Conservation (phyloP, 2,797 vertebrate genomes). For the Trematocara caparti region DNA sequence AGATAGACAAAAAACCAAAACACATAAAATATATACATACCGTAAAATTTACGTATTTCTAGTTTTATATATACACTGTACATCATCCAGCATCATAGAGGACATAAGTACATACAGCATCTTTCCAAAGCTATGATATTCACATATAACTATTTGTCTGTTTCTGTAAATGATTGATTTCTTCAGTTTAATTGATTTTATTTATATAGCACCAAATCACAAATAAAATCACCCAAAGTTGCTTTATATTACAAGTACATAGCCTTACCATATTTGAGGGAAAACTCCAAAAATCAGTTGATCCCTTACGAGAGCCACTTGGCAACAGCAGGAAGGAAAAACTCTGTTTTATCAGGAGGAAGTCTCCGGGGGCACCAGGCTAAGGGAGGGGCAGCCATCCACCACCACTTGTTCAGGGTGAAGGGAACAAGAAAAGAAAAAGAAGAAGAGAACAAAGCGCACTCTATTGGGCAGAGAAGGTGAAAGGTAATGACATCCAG, state of each 20-base stretch:
- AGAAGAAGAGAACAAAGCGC: rapidly evolving
- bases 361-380: rapidly evolving
- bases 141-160: neutral
- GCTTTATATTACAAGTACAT: neutral
- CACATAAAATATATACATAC: neutral
- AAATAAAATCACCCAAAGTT: neutral
- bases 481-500: neutral
- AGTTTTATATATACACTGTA: neutral
- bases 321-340: neutral
- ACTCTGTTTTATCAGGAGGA: neutral
- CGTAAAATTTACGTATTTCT: neutral
- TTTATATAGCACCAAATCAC: neutral
- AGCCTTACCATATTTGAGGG: neutral
- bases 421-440: neutral
- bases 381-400: neutral
- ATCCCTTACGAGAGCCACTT: rapidly evolving
- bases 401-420: neutral
- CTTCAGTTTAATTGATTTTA: neutral
- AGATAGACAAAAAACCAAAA: neutral
- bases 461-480: neutral
- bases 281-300: neutral
- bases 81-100: neutral
- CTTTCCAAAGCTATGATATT: neutral
- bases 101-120: neutral
- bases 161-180: neutral